Base-by-base conservation (phyloP, 92 coral and sea anemone species). In the Heteractis magnifica region DNA sequence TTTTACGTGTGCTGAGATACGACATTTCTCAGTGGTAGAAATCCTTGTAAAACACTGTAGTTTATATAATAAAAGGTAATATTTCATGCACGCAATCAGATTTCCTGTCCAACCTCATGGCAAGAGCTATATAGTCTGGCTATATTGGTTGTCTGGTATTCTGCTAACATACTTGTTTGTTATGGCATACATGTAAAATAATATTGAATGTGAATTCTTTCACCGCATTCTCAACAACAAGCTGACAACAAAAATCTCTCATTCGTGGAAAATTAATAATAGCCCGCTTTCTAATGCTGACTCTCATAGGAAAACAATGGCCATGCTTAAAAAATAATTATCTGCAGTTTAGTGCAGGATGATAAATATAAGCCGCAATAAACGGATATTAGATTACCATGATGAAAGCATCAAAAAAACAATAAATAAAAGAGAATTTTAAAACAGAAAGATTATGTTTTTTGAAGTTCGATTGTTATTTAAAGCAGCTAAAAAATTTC, bases 211-310 rank as follows among this genome's bases (percentile, higher is more conserved):
- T 59, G 14, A 55, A 55, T 6, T 8, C 10, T 62, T 62, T 65
- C 72, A 53, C 72, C 2, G 72, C 19, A 19, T 4, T 21, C 15
- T 21, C 14, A 26, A 68, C 13, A 20, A 20, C 8, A 8, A 19
- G 71, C 71, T 64, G 6, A 18, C 23, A 18, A 64, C 3, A 3
- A 19, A 18, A 68, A 68, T 68, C 8, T 9, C 20, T 1, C 21
- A 16, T 62, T 59, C 23, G 7, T 62, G 70, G 70, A 62, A 60
- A 68, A 68, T 68, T 21, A 6, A 21, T 68, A 68, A 68, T 26
- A 68, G 26, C 10, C 58, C 73, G 11, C 73, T 68, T 68, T 68
- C 73, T 68, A 68, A 21, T 68, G 49, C 73, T 68, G 49, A 68
- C 73, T 68, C 73, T 68, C 9, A 26, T 5, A 68, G 73, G 49